Evolutionary conservation across 2,888 invertebrate genomes (phyloP), one percentile per base, ranked within the genome.

Genomic region (Mayetiola destructor): DNA sequence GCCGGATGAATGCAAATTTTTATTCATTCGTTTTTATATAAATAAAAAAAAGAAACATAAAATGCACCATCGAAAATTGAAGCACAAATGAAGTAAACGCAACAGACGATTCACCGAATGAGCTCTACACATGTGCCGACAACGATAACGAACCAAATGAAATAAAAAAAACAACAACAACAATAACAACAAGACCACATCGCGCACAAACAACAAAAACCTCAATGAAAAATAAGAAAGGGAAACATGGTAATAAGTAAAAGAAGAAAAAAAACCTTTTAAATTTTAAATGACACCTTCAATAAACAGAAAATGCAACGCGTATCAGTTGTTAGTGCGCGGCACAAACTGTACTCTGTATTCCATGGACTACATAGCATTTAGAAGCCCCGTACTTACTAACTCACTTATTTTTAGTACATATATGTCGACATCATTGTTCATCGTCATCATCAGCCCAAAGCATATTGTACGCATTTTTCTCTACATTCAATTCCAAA

Each of bases 211-310:
- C 32, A 32, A 32, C 32, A 32, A 32, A n/a, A n/a, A 32, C 32
- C 12, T 32, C 12, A 48, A 2, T n/a, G n/a, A 48, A 16, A 42
- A 48, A 8, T 23, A 2, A 27, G 14, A n/a, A 48, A 5, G 23
- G 6, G 48, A 48, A 9, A 6, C 32, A 32, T 32, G 8, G 8
- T 32, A 32, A 32, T 32, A 23, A 3, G 16, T 10, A 6, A 3
- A 4, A 4, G 3, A 23, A 23, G 23, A 42, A 23, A 48, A 14
- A 27, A 48, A 27, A 32, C 32, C 12, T 32, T 32, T 48, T 48
- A 27, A n/a, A 48, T 27, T n/a, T 48, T 48, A 27, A 48, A 48
- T 48, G 48, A 48, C 48, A 48, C 48, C 48, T 48, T 48, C n/a
- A 48, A 48, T 27, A 23, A 48, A 42, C 42, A 42, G 23, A 42